Base-by-base conservation (phyloP, 30 jellyfish, hydroid and myxozoan species). In the Aurelia sp. region DNA sequence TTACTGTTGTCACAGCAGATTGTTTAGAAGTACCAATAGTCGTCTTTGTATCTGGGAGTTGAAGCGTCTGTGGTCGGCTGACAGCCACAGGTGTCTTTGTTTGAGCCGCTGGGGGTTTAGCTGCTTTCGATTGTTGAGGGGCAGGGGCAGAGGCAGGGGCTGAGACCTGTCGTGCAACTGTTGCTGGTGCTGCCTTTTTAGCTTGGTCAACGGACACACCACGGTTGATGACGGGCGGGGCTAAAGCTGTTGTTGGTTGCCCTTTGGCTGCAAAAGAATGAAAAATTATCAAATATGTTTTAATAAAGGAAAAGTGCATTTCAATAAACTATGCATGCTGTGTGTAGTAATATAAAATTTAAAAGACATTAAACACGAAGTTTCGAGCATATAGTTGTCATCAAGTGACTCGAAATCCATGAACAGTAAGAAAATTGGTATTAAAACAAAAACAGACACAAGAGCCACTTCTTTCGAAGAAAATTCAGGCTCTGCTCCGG, bases 11-110 rank as follows among this genome's bases (percentile, higher is more conserved):
- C 30, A 84, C 81, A 13, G 85, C 41, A 20, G 74, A 67, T 13
- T 71, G 59, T n/a, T 86, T 86, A 16, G 47, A 62, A 22, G 76
- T 33, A 5, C 74, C 85, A 6, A 76, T 50, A 13, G 58, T 41
- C 51, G 97, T 62, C 66, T 76, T 72, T 63, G 50, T 52, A 31
- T 52, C 78, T 9, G 44, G 78, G 16, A 82, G 88, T 9, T 85
- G 79, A 8, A 86, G 71, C n/a, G 82, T 84, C 5, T 51, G 78
- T 4, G 78, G 78, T 47, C 89, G 24, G 63, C 16, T 78, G 12
- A 40, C 52, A 19, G 40, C 70, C 21, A 21, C 47, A 13, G 67
- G 30, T 7, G 52, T n/a, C 72, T 78, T 78, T 15, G n/a, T 61
- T 47, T n/a, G 33, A 20, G 51, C 69, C 18, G 47, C 71, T 1